A percentile compares a stretch with the other conserved stretches of the same genome.
phyloP scores from a whole-genome alignment of 2,113 vertebrate genomes.

The Lepus americanus region DNA sequence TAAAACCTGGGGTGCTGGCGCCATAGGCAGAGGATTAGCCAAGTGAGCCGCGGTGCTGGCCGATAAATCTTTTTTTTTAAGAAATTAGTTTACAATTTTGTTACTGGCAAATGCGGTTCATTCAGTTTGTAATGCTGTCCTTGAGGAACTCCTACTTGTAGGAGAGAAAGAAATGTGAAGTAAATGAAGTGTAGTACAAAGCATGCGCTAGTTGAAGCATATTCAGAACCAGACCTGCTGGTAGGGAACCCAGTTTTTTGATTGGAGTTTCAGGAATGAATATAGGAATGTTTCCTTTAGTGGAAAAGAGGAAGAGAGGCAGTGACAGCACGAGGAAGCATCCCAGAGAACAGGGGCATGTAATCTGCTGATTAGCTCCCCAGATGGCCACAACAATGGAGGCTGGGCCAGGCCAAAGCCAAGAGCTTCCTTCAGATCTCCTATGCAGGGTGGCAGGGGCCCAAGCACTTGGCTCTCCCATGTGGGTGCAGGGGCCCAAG shows the following conservation, averaged over 20 bases:
- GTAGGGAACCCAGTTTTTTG: background rate
- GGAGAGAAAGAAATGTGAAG: constrained; percentile 37
- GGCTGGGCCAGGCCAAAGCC: too few relatives aligned
- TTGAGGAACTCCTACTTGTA: constrained; percentile 39
- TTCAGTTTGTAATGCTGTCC: constrained; percentile 16
- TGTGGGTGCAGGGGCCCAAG: too few relatives aligned
- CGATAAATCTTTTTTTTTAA: background rate
- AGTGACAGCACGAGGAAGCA: background rate
- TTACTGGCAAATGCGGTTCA: constrained; percentile 35
- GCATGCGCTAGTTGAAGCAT: background rate
- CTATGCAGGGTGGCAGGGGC: too few relatives aligned
- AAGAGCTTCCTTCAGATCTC: too few relatives aligned
- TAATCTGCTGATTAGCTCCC: background rate
- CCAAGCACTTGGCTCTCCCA: too few relatives aligned
- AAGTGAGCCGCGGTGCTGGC: too few relatives aligned
- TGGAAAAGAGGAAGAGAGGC: background rate
- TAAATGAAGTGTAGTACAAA: background rate
- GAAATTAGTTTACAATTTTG: constrained; percentile 7
- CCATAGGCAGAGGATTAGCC: too few relatives aligned
- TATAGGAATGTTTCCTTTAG: background rate
- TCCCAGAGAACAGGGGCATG: background rate
- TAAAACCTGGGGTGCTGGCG: too few relatives aligned
- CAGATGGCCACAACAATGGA: too few relatives aligned
- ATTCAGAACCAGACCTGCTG: background rate
- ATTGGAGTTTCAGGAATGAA: constrained; percentile 3